Percentiles rank a stretch among this genome's conserved stretches.
Evolutionary conservation across 2,113 vertebrate genomes (phyloP).

Genomic region (Leptobrachium leishanense): DNA sequence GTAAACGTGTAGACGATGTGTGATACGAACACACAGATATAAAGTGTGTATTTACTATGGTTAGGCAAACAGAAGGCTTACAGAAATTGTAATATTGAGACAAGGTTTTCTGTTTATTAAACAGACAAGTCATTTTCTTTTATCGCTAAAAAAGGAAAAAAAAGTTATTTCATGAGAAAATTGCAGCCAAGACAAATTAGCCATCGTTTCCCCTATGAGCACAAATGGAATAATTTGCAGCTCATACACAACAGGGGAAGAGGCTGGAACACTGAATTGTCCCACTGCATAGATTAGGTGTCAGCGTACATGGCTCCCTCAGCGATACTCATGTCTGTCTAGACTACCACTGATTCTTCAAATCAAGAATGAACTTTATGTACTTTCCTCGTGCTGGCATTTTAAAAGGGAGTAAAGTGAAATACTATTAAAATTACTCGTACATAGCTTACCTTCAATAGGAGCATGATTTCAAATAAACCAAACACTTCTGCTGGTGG

Average conservation of each 20-base stretch:
- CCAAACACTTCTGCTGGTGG: too few species aligned
- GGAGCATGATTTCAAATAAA: too few species aligned
- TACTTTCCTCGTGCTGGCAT: too few species aligned
- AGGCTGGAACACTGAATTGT: not conserved
- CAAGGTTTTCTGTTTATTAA: constrained; percentile 1
- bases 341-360: not conserved
- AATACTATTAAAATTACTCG: too few species aligned
- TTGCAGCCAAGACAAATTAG: not conserved
- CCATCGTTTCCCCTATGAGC: not conserved
- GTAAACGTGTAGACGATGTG: too few species aligned
- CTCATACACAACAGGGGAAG: constrained; percentile 19
- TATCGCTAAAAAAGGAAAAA: not conserved
- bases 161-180: constrained; percentile 15
- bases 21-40: too few species aligned
- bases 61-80: too few species aligned
- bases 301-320: not conserved
- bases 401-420: too few species aligned
- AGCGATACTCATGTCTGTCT: not conserved
- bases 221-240: constrained; percentile 20
- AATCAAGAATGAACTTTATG: too few species aligned
- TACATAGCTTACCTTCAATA: too few species aligned
- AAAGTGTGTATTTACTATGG: too few species aligned
- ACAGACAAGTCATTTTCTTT: constrained; percentile 2
- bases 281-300: constrained; percentile 5
- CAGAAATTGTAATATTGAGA: too few species aligned